phyloP scores from a whole-genome alignment of 2,113 vertebrate species.

The Menidia beryllina region DNA sequence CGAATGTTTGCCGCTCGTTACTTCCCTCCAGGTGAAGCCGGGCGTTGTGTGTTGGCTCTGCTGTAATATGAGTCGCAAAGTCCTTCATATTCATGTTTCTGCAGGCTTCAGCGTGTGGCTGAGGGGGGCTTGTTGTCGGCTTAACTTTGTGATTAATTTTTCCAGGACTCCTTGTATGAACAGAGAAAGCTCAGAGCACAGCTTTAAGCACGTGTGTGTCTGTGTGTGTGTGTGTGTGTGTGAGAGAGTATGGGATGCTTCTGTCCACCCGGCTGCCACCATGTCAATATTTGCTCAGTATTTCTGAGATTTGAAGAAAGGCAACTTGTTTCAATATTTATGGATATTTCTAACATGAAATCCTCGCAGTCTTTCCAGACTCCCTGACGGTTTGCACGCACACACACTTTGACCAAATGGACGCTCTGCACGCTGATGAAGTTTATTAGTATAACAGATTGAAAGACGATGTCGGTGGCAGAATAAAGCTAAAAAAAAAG shows the following conservation, averaged over 20 bases:
- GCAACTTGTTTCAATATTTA: conserved; percentile 84
- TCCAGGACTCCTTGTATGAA: conserved; percentile 65
- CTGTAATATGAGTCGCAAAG: conserved; percentile 12
- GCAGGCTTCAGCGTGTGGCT: conserved; percentile 32
- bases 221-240: conserved; percentile 16
- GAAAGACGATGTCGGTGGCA: conserved; percentile 36
- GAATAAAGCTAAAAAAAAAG: conserved; percentile 37
- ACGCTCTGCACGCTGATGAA: conserved; percentile 12
- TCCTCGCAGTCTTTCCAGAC: conserved; percentile 71
- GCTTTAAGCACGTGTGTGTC: conserved; percentile 9
- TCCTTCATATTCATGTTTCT: conserved; percentile 49
- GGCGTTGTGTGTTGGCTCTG: background rate
- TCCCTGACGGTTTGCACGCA: conserved; percentile 13
- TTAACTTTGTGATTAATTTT: conserved; percentile 68
- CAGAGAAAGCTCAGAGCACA: conserved; percentile 72
- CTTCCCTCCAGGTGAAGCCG: conserved; percentile 7
- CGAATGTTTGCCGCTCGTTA: background rate
- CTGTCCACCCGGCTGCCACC: conserved; percentile 53
- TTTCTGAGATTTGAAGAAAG: conserved; percentile 80
- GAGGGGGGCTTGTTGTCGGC: conserved; percentile 41
- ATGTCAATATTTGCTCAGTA: conserved; percentile 81
- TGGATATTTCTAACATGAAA: conserved; percentile 78
- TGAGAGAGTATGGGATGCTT: conserved; percentile 69
- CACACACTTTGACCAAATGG: conserved; percentile 27
- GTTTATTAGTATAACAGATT: conserved; percentile 49